These are phyloP conservation scores for Microctonus hyperodae DNA, from an alignment of 2,888 invertebrate species.

Conservation along the genomic window DNA sequence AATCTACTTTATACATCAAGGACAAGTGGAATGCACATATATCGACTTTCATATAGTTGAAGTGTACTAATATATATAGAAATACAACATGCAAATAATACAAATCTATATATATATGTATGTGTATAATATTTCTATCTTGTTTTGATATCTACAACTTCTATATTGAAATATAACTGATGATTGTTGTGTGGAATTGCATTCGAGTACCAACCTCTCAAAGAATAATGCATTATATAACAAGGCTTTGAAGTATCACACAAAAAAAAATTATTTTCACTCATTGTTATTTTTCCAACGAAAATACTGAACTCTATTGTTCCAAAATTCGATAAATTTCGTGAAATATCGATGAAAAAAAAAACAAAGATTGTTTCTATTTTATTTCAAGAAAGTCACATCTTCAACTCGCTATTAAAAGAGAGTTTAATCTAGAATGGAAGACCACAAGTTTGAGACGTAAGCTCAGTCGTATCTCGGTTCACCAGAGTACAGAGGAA, in stretches of 20 bases:
- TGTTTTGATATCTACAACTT: not conserved
- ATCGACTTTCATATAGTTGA: not conserved
- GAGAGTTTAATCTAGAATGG: not conserved
- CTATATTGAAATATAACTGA: conserved; percentile 23
- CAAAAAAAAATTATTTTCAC: too few relatives aligned
- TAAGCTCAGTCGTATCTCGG: conserved; percentile 38
- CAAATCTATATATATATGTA: too few relatives aligned
- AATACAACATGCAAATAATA: too few relatives aligned
- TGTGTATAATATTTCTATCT: not conserved
- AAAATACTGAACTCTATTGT: not conserved
- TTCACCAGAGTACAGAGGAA: conserved; percentile 37
- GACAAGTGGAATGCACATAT: conserved; percentile 20
- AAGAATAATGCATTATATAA: too few relatives aligned
- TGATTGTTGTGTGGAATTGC: conserved; percentile 33
- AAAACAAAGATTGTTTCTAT: not conserved
- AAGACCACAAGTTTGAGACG: not conserved
- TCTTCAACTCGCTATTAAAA: not conserved
- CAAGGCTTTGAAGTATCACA: too few relatives aligned
- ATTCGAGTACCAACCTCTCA: conserved; percentile 33
- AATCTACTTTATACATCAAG: conserved; percentile 24
- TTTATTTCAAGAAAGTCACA: not conserved
- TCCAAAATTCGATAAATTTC: not conserved
- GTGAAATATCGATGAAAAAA: too few relatives aligned
- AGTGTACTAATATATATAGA: too few relatives aligned
- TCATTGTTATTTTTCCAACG: too few relatives aligned